These are phyloP conservation scores for Brachionus angularis DNA, from an alignment of 1,140 invertebrate species.

Conservation along the genomic window DNA sequence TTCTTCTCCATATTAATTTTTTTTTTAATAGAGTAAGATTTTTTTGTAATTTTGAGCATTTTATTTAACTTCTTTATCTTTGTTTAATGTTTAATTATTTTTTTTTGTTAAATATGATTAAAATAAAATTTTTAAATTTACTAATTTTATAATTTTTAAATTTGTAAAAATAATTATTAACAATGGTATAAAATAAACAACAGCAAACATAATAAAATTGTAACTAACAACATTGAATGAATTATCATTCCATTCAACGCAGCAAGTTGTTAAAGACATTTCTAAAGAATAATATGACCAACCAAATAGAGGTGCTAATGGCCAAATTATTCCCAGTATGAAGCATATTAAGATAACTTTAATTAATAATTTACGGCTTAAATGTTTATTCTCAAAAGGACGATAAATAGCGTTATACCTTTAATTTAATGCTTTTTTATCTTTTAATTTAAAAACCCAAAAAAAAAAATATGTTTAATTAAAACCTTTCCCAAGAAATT, in stretches of 20 bases:
- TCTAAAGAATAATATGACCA: conserved; percentile 42
- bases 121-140: neutral
- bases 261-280: conserved; percentile 9
- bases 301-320: neutral
- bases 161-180: conserved; percentile 1
- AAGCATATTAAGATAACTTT: neutral
- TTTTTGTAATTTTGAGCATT: too few relatives aligned
- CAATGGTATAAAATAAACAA: conserved; percentile 27
- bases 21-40: too few relatives aligned
- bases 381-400: neutral
- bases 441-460: too few relatives aligned
- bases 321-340: neutral
- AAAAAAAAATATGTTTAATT: too few relatives aligned
- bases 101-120: too few relatives aligned
- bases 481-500: conserved; percentile 10
- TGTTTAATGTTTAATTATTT: too few relatives aligned
- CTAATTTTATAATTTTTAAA: conserved; percentile 3
- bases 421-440: too few relatives aligned
- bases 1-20: too few relatives aligned
- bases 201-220: conserved; percentile 30
- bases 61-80: too few relatives aligned
- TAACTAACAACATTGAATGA: conserved; percentile 22
- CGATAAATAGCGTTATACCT: neutral
- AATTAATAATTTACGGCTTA: neutral
- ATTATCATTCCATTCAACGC: conserved; percentile 41